Conservation (phyloP, 2,888 invertebrate species). For the Perithous albicinctus region DNA sequence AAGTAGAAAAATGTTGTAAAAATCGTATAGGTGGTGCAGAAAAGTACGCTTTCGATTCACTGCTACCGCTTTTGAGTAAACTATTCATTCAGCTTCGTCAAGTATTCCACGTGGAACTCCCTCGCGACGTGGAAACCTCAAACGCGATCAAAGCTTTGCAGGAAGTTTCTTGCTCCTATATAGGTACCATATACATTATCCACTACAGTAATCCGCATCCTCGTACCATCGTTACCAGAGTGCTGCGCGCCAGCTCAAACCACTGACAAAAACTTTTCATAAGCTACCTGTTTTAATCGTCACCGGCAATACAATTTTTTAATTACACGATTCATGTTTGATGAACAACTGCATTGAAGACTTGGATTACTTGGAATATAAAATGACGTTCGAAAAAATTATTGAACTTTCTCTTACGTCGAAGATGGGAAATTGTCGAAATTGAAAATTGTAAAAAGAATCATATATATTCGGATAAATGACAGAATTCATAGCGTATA, state of each 20-base stretch:
- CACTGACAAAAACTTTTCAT: conserved; percentile 21
- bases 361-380: no score
- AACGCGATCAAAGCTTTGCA: conserved; percentile 55
- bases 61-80: conserved; percentile 31
- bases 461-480: no score
- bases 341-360: no score
- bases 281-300: background rate
- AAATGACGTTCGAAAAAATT: no score
- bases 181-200: background rate
- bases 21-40: conserved; percentile 13
- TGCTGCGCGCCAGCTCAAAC: background rate
- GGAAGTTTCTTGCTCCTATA: conserved; percentile 36
- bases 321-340: conserved; percentile 1
- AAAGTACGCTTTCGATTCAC: conserved; percentile 20
- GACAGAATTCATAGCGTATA: no score
- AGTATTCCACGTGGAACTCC: conserved; percentile 32
- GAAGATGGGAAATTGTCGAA: no score
- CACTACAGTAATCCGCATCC: conserved; percentile 10
- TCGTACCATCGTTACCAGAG: conserved; percentile 28
- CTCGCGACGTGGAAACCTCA: conserved; percentile 37
- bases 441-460: no score
- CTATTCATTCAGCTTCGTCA: conserved; percentile 50
- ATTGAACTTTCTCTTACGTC: no score
- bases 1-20: background rate
- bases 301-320: background rate